A percentile compares a stretch with the other conserved stretches of the same genome.
These are phyloP conservation scores for Drosophila pachea DNA, from an alignment of 1,140 invertebrate species.

Conservation along the genomic window DNA sequence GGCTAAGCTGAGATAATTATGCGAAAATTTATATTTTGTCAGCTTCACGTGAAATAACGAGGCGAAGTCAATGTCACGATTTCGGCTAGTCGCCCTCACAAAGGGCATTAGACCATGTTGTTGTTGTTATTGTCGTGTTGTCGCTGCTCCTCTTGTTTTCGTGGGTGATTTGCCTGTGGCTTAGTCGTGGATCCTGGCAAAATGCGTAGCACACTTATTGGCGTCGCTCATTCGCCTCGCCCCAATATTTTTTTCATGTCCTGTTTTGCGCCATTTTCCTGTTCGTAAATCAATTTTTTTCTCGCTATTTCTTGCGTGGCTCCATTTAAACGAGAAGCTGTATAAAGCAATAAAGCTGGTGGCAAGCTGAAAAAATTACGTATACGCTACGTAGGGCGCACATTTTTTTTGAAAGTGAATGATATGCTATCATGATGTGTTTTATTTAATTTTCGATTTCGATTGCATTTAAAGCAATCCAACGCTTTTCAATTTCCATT, in stretches of 20 bases:
- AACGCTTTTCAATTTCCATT: too few relatives aligned
- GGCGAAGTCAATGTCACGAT: conserved; percentile 7
- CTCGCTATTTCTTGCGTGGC: not conserved
- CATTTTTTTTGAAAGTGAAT: conserved; percentile 16
- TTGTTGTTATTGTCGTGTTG: conserved; percentile 7
- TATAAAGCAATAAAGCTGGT: not conserved
- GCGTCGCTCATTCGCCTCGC: conserved; percentile 10
- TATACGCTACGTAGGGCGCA: conserved; percentile 54
- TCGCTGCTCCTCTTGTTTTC: not conserved
- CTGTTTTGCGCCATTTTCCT: conserved; percentile 18
- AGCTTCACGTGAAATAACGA: conserved; percentile 27
- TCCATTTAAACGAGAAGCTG: conserved; percentile 18
- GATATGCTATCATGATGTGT: not conserved
- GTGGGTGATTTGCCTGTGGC: conserved; percentile 36
- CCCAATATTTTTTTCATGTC: conserved; percentile 8
- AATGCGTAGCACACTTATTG: conserved; percentile 40
- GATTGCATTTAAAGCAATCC: too few relatives aligned
- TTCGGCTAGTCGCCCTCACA: conserved; percentile 11
- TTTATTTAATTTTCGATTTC: too few relatives aligned
- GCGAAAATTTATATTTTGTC: conserved; percentile 43
- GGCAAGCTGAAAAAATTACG: conserved; percentile 34
- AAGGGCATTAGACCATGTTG: conserved; percentile 22
- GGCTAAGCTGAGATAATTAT: conserved; percentile 56
- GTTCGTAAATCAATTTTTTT: conserved; percentile 4
- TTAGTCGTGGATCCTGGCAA: conserved; percentile 34